These are phyloP conservation scores for Bugula neritina DNA, from an alignment of 2,888 invertebrate species.

Conservation along the genomic window DNA sequence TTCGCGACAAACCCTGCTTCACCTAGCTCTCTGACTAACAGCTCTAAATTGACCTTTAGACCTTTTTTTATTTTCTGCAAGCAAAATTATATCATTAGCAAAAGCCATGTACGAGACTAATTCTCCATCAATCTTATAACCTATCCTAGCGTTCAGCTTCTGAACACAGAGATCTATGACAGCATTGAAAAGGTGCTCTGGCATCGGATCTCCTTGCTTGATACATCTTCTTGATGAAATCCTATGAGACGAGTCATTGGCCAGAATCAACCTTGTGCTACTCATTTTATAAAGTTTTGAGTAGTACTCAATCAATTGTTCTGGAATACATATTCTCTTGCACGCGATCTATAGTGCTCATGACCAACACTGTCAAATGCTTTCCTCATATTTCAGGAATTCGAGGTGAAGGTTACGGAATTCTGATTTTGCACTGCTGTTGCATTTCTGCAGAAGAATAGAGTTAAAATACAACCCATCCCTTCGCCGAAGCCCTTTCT, in stretches of 20 bases:
- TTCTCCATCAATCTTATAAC: no score
- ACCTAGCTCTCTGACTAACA: neutral
- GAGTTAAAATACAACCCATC: constrained; percentile 24
- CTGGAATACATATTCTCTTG: neutral
- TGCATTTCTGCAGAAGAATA: neutral
- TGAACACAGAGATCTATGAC: constrained; percentile 11
- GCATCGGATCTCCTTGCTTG: constrained; percentile 11
- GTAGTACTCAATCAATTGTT: neutral
- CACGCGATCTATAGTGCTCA: neutral
- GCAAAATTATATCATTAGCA: neutral
- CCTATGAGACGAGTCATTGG: no score
- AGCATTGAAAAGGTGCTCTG: constrained; percentile 18
- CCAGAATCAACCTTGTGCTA: neutral
- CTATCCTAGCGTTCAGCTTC: no score
- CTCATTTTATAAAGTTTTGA: neutral
- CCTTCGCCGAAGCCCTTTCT: no score
- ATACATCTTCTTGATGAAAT: neutral
- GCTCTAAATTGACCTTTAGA: neutral
- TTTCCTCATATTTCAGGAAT: neutral
- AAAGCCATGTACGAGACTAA: neutral
- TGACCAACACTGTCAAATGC: constrained; percentile 19
- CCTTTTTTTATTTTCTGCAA: neutral
- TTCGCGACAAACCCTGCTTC: neutral
- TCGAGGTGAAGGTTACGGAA: neutral
- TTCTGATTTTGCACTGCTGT: neutral